A percentile compares a stretch with the other conserved stretches of the same genome.
Evolutionary conservation across 2,797 vertebrate genomes (phyloP).

Genomic region (Glyptemys insculpta): DNA sequence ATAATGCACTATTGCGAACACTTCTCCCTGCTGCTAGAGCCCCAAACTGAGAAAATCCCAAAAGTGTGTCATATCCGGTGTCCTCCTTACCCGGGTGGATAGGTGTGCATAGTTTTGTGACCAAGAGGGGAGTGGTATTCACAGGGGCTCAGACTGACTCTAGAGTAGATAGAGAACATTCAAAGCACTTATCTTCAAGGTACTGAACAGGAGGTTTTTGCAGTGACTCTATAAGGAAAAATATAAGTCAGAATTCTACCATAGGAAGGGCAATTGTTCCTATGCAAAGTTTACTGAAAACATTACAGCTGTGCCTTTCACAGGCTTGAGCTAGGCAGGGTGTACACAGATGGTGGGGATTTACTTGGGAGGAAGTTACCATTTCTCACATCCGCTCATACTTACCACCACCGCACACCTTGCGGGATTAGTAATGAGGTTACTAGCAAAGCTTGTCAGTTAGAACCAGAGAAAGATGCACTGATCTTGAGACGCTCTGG

Average conservation of each 20-base stretch:
- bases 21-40: neutral
- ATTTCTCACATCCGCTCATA: accelerated
- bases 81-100: neutral
- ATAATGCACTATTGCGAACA: neutral
- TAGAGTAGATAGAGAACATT: neutral
- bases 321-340: accelerated
- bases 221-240: neutral
- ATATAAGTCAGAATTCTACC: neutral
- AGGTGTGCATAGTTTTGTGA: neutral
- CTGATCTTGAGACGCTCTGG: neutral
- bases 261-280: neutral
- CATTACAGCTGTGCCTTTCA: accelerated
- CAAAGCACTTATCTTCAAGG: neutral
- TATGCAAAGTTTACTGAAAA: accelerated
- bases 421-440: neutral
- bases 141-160: neutral
- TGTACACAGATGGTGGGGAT: neutral
- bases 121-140: neutral
- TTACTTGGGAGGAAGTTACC: neutral
- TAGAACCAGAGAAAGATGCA: neutral
- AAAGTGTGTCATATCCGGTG: neutral
- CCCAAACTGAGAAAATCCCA: neutral
- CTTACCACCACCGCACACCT: neutral
- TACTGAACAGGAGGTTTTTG: neutral
- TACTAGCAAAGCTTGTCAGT: neutral